Base-by-base conservation (phyloP, 2,888 invertebrate genomes). In the Ommatoiulus sabulosus region DNA sequence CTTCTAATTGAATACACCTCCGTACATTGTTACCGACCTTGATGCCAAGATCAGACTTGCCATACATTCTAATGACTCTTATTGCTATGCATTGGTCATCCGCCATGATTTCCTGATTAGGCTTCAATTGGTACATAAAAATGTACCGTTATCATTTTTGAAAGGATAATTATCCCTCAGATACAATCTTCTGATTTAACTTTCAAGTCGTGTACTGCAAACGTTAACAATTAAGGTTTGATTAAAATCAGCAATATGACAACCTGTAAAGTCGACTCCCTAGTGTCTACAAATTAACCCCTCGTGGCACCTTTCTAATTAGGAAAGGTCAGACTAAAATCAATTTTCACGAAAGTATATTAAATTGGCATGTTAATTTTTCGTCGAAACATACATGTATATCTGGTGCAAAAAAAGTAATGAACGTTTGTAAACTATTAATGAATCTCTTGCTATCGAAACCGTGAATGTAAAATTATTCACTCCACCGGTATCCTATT, bases 21-120 rank as follows among this genome's bases (percentile, higher is more conserved):
- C 12, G 35, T 15, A 80, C 35, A 80, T 80, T 80, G 80, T 35
- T 80, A 35, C 35, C 35, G 80, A 7, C 80, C 80, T 80, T 80
- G 80, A 35, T 7, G 12, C 80, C 80, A 80, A 35, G 80, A 80
- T 80, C 80, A 80, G 80, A 80, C 80, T 35, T 35, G 80, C 80
- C 35, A 80, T 72, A 72, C 17, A 63, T 72, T 72, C 72, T 80
- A 80, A 80, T 80, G 80, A 35, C 12, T 80, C 80, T 80, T 80
- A 80, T 80, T 80, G 80, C 80, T 80, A 80, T 80, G 80, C 80
- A 80, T 35, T 80, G 80, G 80, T 80, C 80, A 80, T 80, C 80
- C 80, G 24, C 80, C 80, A 80, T 35, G 24, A 35, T 80, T 80
- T 80, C 80, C 35, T 80, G 80, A 80, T 80, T 80, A 80, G 80